Evolutionary conservation across 2,888 invertebrate species (phyloP).

Genomic region (Agelastica alni): DNA sequence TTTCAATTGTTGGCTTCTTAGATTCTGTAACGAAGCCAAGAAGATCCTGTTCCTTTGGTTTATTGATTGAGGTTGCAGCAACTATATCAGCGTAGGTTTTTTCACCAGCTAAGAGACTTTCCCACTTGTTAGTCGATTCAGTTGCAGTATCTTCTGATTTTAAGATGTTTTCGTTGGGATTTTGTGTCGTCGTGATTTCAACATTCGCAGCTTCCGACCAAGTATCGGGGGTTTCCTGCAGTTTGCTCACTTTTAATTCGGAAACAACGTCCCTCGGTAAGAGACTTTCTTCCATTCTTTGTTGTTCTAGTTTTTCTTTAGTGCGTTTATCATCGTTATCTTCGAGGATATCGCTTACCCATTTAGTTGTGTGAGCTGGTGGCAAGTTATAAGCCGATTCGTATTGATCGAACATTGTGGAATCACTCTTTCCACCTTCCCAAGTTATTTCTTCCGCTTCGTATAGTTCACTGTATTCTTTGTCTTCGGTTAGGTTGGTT

Average conservation of each 20-base stretch:
- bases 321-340: conserved; percentile 38
- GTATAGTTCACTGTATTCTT: conserved; percentile 21
- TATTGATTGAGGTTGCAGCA: conserved; percentile 54
- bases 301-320: conserved; percentile 33
- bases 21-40: background rate
- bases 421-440: conserved; percentile 42
- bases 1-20: conserved; percentile 37
- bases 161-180: conserved; percentile 4
- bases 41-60: conserved; percentile 28
- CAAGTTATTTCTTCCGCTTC: conserved; percentile 31
- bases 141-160: background rate
- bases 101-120: conserved; percentile 58
- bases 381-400: conserved; percentile 46
- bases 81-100: conserved; percentile 75
- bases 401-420: conserved; percentile 38
- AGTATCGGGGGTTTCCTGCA: conserved; percentile 21
- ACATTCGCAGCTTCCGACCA: conserved; percentile 1
- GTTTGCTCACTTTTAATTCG: conserved; percentile 37
- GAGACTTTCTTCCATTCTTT: conserved; percentile 40
- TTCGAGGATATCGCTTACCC: conserved; percentile 49
- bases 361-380: conserved; percentile 48
- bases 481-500: conserved; percentile 19
- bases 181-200: background rate
- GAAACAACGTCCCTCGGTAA: conserved; percentile 44
- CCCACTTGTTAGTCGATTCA: conserved; percentile 57